A percentile compares a stretch with the other conserved stretches of the same genome.
Evolutionary conservation across 53 echinoderm and acorn worm genomes (phyloP).

Genomic region (Antedon mediterranea): DNA sequence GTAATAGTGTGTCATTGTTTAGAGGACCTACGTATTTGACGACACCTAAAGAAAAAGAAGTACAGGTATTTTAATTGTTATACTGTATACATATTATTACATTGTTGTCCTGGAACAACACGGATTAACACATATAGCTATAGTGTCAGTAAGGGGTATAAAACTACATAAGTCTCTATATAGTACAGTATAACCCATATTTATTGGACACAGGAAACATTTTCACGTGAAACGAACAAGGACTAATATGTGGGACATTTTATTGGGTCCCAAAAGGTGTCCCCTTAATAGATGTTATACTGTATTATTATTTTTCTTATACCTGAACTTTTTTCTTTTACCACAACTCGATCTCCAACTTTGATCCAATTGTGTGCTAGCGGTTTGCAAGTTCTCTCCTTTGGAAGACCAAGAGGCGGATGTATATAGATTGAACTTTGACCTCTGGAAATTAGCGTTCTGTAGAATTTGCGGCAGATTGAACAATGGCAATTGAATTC

Average conservation of each 20-base stretch:
- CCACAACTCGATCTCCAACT: slow-evolving; percentile 26
- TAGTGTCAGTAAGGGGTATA: too few relatives aligned
- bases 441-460: not conserved
- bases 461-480: slow-evolving; percentile 17
- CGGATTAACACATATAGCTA: too few relatives aligned
- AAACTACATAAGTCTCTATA: too few relatives aligned
- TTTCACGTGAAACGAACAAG: too few relatives aligned
- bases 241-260: too few relatives aligned
- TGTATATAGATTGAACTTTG: not conserved
- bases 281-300: too few relatives aligned
- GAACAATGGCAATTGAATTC: slow-evolving; percentile 31
- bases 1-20: slow-evolving; percentile 12
- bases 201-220: too few relatives aligned
- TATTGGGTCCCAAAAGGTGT: too few relatives aligned
- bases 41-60: slow-evolving; percentile 5
- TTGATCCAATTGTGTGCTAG: slow-evolving; percentile 20
- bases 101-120: too few relatives aligned
- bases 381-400: not conserved
- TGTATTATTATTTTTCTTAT: not conserved
- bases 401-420: not conserved
- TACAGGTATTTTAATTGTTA: not conserved
- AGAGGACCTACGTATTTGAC: slow-evolving; percentile 30
- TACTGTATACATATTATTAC: too few relatives aligned
- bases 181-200: too few relatives aligned
- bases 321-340: slow-evolving; percentile 20